Base-by-base conservation (phyloP, 2,113 vertebrate genomes). In the Cepphus grylle region DNA sequence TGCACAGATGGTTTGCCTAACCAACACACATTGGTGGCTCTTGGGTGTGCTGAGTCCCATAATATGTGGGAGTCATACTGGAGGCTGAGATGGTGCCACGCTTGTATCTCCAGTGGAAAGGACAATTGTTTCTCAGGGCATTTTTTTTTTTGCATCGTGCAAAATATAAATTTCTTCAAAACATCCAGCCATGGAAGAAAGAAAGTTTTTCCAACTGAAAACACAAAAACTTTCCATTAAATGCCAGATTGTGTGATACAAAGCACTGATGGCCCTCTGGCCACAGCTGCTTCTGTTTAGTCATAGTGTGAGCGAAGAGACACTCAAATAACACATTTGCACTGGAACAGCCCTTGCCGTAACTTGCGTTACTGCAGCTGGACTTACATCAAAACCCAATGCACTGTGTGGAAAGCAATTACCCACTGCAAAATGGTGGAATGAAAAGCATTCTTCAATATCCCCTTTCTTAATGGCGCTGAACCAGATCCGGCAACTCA, bases 201-300 rank as follows among this genome's bases (percentile, higher is more conserved):
- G 97, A 82, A 96, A 77, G 30, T 65, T 94, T 91, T 96, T 96
- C 80, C 92, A 95, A 78, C 90, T 94, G 94, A 97, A 96, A 88
- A 77, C 49, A 94, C 2, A 4, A 97, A 97, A 97, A 96, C 93
- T 98, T 98, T 96, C 97, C 97, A 92, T 97, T 96, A 96, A 98
- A 96, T 94, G 36, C 65, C 96, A 97, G 93, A 97, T 94, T 97
- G 92, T 96, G 96, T 97, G 97, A 97, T 96, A 96, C 70, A 95
- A 95, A 96, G 93, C 87, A 70, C 71, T 97, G 97, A 96, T 96
- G 96, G 92, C 96, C 95, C 96, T 96, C 96, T 95, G 97, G 96
- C 95, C 98, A 97, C 98, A 98, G 98, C 98, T 98, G 98, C 98
- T 98, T 96, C 97, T 97, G 79, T 97, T 98, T 98, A 98, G 98